Conservation (phyloP, 2,113 vertebrate genomes). For the Corythoichthys intestinalis region DNA sequence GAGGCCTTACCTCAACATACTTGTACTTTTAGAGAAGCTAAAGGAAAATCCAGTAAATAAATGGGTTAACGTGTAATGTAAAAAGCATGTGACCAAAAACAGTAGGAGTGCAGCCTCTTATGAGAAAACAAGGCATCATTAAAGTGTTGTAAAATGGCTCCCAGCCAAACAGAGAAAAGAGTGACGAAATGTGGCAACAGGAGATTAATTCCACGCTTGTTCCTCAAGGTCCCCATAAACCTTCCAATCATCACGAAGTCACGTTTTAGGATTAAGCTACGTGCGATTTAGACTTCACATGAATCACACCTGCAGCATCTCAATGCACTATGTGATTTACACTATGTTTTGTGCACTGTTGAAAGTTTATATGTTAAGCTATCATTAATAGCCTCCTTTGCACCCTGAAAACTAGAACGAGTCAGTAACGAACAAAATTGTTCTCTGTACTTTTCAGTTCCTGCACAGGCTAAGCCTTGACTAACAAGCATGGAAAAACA, state of each 20-base stretch:
- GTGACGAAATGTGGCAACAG: slow-evolving; percentile 32
- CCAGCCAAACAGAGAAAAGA: slow-evolving; percentile 47
- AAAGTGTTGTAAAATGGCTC: slow-evolving; percentile 41
- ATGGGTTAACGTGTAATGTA: not conserved
- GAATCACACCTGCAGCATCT: slow-evolving; percentile 15
- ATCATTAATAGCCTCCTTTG: slow-evolving; percentile 7
- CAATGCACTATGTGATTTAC: slow-evolving; percentile 17
- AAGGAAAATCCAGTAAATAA: not conserved
- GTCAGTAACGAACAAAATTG: not conserved
- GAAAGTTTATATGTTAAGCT: slow-evolving; percentile 19
- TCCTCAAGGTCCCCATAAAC: slow-evolving; percentile 32
- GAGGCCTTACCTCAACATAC: not conserved
- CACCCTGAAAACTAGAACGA: slow-evolving; percentile 1
- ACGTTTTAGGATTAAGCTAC: slow-evolving; percentile 8
- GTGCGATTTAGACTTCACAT: slow-evolving; percentile 8
- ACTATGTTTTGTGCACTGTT: slow-evolving; percentile 4
- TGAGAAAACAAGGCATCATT: slow-evolving; percentile 40
- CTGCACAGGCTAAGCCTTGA: not conserved
- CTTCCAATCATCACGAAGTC: slow-evolving; percentile 14
- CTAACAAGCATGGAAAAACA: too few species aligned
- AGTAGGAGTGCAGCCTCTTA: not conserved
- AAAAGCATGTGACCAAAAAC: not conserved
- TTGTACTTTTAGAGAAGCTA: not conserved
- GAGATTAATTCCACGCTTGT: slow-evolving; percentile 39
- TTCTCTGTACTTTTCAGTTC: not conserved